Base-by-base conservation (phyloP, 2,113 vertebrate species). In the Austrofundulus limnaeus region DNA sequence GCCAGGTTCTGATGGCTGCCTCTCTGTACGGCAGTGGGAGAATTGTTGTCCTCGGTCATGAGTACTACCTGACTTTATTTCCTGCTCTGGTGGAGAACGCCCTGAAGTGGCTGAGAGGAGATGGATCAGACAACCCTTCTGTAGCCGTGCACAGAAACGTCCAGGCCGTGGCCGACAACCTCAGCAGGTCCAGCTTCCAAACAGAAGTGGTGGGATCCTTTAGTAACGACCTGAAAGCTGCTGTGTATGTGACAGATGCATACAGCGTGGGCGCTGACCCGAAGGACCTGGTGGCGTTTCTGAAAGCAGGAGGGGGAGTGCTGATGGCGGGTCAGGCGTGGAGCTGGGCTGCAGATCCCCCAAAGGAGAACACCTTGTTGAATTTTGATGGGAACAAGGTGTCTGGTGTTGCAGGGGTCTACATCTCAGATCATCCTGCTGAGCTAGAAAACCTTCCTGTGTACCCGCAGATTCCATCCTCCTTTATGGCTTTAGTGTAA, bases 301-400 rank as follows among this genome's bases (percentile, higher is more conserved):
- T 96, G 46, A 94, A 93, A 72, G 57, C 19, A 0, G 94, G 95
- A 16, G 95, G 95, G 4, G 94, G 95, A 28, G 81, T 98, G 80
- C 89, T 97, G 9, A 75, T 96, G 2, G 95, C 92, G 1, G 95
- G 94, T n/a, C 92, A 97, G 19, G 94, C 94, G 0, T 96, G 93
- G 91, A 16, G 75, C 31, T 96, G 95, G 95, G 89, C 92, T 0
- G 31, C 58, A 25, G 13, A 1, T 1, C 75, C 94, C 0, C 87
- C 92, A 0, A 82, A 86, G 4, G 82, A 93, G 28, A 94, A 94
- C 63, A 77, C 90, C 0, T 71, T 96, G 45, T 87, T 87, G 2
- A 25, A 51, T 17, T 98, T 96, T 75, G 17, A 41, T 16, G 95
- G 94, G 19, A 98, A 97, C 74, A 93, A 92, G 12, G 91, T 97